Percentiles rank a stretch among this genome's conserved stretches.
phyloP scores from a whole-genome alignment of 1,140 invertebrate species.

The Zaprionus inermis region DNA sequence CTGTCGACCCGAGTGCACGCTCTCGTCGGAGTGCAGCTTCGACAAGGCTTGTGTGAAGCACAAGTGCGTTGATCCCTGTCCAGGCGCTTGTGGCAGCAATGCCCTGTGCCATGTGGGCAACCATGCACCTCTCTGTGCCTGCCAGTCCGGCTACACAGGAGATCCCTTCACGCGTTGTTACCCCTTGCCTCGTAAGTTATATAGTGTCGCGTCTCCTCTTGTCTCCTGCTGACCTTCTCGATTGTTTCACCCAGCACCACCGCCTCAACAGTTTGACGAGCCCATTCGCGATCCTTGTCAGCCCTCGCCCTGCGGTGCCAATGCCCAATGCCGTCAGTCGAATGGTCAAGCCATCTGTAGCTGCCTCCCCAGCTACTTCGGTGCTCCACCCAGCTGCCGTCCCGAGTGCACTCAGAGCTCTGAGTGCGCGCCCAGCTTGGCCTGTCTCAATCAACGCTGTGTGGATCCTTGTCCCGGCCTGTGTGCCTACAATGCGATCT shows the following conservation, averaged over 20 bases:
- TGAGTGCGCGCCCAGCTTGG: conserved; percentile 89
- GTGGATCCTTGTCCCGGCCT: conserved; percentile 90
- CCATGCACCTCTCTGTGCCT: conserved; percentile 87
- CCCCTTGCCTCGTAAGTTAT: conserved; percentile 85
- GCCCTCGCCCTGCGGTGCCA: conserved; percentile 83
- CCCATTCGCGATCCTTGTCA: conserved; percentile 85
- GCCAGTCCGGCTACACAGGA: conserved; percentile 86
- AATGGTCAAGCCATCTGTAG: conserved; percentile 84
- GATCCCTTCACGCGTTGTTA: conserved; percentile 88
- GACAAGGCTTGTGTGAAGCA: conserved; percentile 88
- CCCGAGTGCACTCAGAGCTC: conserved; percentile 91
- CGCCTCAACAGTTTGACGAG: conserved; percentile 83
- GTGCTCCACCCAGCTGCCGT: conserved; percentile 86
- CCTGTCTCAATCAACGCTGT: conserved; percentile 90
- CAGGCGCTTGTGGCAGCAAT: conserved; percentile 87
- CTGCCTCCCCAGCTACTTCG: conserved; percentile 85
- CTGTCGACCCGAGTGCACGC: conserved; percentile 88
- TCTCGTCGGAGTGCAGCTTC: conserved; percentile 88
- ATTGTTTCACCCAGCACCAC: conserved; percentile 84
- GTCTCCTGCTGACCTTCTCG: background rate
- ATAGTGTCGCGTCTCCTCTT: background rate
- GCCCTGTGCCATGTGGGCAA: conserved; percentile 86
- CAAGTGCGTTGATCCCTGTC: conserved; percentile 90
- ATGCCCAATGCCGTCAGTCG: conserved; percentile 61
- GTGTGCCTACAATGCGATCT: conserved; percentile 87